Evolutionary conservation across 2,888 invertebrate genomes (phyloP).

Genomic region (Mythimna albipuncta): DNA sequence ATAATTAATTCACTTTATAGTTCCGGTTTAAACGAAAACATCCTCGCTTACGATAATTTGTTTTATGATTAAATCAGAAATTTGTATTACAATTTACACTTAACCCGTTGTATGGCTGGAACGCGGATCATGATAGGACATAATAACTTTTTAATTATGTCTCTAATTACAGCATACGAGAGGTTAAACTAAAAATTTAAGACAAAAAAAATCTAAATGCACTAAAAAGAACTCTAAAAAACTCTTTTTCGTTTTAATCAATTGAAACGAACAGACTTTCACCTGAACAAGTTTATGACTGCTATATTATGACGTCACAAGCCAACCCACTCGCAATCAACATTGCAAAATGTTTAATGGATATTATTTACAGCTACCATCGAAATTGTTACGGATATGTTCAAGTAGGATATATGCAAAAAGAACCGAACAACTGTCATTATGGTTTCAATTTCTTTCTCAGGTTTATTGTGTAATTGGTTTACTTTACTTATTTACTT

Average conservation of each 20-base stretch:
- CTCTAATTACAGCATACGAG: too few relatives aligned
- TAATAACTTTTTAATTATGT: too few relatives aligned
- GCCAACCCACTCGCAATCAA: conserved; percentile 32
- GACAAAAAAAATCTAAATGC: conserved; percentile 1
- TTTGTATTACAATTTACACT: neutral
- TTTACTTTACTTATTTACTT: conserved; percentile 6
- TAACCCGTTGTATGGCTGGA: too few relatives aligned
- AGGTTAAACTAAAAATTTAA: conserved; percentile 16
- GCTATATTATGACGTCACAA: conserved; percentile 30
- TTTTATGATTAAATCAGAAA: conserved; percentile 14
- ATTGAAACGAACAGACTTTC: conserved; percentile 50
- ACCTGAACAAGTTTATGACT: conserved; percentile 30
- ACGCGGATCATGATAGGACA: too few relatives aligned
- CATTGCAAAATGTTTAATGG: conserved; percentile 47
- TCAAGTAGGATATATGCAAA: conserved; percentile 8
- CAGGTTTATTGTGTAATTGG: conserved; percentile 12
- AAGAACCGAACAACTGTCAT: conserved; percentile 3
- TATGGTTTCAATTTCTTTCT: neutral
- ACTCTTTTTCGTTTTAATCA: conserved; percentile 33
- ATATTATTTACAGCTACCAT: conserved; percentile 47
- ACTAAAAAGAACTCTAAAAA: conserved; percentile 8
- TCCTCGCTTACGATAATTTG: neutral
- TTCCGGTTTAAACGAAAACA: conserved; percentile 25
- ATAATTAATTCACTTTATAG: conserved; percentile 21
- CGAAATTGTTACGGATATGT: conserved; percentile 40